These are phyloP conservation scores for Agelas oroides DNA, from an alignment of 37 sponge, comb jelly and placozoan species.

Conservation along the genomic window DNA sequence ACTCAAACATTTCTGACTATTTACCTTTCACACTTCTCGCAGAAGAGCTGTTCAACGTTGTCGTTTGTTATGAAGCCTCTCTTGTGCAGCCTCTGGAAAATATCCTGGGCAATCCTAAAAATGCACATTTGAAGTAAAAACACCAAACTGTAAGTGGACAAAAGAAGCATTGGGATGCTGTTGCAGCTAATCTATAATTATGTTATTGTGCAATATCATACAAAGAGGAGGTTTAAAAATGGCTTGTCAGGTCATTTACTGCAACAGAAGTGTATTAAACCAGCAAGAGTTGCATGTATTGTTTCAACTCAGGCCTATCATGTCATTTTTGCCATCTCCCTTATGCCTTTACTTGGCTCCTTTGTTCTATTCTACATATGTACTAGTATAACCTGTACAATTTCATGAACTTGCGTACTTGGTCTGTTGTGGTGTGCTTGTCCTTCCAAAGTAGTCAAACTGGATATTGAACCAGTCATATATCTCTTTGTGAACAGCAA, in stretches of 20 bases:
- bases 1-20: conserved; percentile 25
- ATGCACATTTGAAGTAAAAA: neutral
- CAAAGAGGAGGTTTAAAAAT: too few species aligned
- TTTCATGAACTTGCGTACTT: conserved; percentile 65
- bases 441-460: conserved; percentile 96
- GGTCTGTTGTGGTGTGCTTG: conserved; percentile 93
- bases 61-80: conserved; percentile 65
- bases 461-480: conserved; percentile 99
- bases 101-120: conserved; percentile 78
- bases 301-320: too few species aligned
- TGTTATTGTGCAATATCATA: neutral
- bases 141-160: neutral
- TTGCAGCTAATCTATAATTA: neutral
- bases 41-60: conserved; percentile 71
- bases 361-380: too few species aligned
- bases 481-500: conserved; percentile 74
- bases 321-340: too few species aligned
- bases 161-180: neutral
- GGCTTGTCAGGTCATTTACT: too few species aligned
- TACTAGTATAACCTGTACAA: too few species aligned
- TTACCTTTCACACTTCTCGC: conserved; percentile 67
- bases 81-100: conserved; percentile 79
- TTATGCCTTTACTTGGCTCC: neutral
- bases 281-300: too few species aligned
- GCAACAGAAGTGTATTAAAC: too few species aligned